Base-by-base conservation (phyloP, 2,888 invertebrate genomes). In the Mesoligia furuncula region DNA sequence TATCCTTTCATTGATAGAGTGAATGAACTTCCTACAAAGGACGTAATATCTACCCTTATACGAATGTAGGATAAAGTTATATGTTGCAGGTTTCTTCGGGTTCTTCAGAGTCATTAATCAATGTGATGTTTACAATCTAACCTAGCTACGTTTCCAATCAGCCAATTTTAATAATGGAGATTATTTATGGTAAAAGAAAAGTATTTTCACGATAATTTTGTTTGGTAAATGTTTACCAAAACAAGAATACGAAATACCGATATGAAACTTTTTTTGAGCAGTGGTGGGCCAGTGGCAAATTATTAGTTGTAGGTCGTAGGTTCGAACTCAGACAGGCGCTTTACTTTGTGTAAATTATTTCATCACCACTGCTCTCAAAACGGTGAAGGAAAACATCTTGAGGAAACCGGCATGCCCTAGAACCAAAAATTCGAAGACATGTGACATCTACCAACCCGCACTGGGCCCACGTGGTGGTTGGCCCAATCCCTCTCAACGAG, bases 1-100 rank as follows among this genome's bases (percentile, higher is more conserved):
- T 65, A 73, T 42, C 20, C 36, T 83, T 62, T 78, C 72, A 51
- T 48, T 57, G 15, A 31, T 31, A 54, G 71, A 77, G 45, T 48
- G 61, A 83, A 62, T 62, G 36, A 83, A 72, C 39, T 78, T 66
- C 24, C 17, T 24, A 65, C 27, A n/a, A 80, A 57, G 20, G 36
- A n/a, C 20, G 11, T 36, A 31, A 57, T 42, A 57, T 9, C 15
- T 17, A 17, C 36, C 8, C 39, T n/a, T 24, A 39, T 31, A 6
- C 17, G 13, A 72, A 54, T 73, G 11, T 17, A 39, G 27, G 39
- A 70, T 48, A 72, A 51, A 72, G 13, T 9, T 9, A 79, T 64
- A 57, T 39, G n/a, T 27, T 74, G 51, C 24, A 36, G 13, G 5
- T 45, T 27, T 15, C 24, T 57, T 27, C 39, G 5, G n/a, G 51